phyloP scores from a whole-genome alignment of 2,797 vertebrate genomes.

The Malurus leucopterus region DNA sequence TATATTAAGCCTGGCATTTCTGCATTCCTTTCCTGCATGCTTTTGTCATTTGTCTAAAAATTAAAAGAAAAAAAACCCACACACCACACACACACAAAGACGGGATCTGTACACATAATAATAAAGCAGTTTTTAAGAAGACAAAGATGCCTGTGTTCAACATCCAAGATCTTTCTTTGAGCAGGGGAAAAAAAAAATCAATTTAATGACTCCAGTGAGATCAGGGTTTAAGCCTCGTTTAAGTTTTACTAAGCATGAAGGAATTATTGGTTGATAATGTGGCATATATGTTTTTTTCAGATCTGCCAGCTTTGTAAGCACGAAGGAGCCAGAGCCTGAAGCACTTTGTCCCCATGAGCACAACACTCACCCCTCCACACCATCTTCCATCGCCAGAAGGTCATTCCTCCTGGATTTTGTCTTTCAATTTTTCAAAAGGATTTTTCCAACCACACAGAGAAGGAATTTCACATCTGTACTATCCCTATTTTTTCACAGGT shows the following conservation, averaged over 20 bases:
- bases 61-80: conserved; percentile 51
- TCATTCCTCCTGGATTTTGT: neutral
- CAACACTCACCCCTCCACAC: neutral
- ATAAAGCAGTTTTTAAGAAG: conserved; percentile 64
- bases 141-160: conserved; percentile 64
- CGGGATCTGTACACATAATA: conserved; percentile 59
- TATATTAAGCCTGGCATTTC: conserved; percentile 64
- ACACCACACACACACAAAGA: conserved; percentile 63
- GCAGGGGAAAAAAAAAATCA: conserved; percentile 21
- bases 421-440: conserved; percentile 22
- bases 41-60: conserved; percentile 66
- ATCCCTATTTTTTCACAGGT: conserved; percentile 40
- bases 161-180: conserved; percentile 59
- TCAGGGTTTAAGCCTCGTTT: conserved; percentile 57
- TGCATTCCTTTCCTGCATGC: conserved; percentile 65
- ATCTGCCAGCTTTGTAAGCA: conserved; percentile 6
- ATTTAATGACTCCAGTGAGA: conserved; percentile 64
- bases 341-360: neutral
- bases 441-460: conserved; percentile 38
- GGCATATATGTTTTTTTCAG: conserved; percentile 4
- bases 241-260: conserved; percentile 67
- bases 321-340: neutral
- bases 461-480: conserved; percentile 35
- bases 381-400: conserved; percentile 5
- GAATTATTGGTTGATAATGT: conserved; percentile 59